Evolutionary conservation across 1,140 invertebrate genomes (phyloP), one percentile per base, ranked within the genome.

Genomic region (Drosophila lacertosa): DNA sequence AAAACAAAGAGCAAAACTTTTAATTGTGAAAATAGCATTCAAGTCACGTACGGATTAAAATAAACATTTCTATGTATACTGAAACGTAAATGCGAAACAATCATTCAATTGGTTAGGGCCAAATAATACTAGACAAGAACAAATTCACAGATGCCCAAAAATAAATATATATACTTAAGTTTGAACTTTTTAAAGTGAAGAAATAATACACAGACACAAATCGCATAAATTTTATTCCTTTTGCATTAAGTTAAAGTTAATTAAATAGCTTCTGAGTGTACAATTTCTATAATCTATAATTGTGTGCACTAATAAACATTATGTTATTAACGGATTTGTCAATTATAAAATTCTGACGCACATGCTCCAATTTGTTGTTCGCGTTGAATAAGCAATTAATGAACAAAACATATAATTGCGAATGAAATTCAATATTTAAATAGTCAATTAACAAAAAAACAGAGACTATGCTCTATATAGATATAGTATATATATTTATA

Each of bases 381-480:
- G 76, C 68, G 57, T 73, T 29, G 47, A 81, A 55, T 63, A 67
- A 66, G 24, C 58, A 77, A 81, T 73, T 68, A 53, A 64, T 47
- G 55, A 35, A 59, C 35, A 74, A 63, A 62, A 74, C 32, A 55
- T 65, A 68, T 47, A 77, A 73, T 65, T 72, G 40, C 33, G 44
- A 55, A 26, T 26, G 5, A 73, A 66, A 44, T 69, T 51, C 13
- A 64, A 57, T 76, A 65, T 81, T 83, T 74, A 64, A 75, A 84
- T 62, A 65, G 48, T 65, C 44, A 70, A 82, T 77, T 77, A 81
- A 35, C 53, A 71, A 62, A 20, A 57, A 45, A 0, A 51, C 13
- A 22, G 47, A 26, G 16, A n/a, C 24, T 33, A 62, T 32, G n/a
- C n/a, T 7, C 37, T 13, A 13, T 39, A 15, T 26, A 26, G 24